Evolutionary conservation across 2,113 vertebrate species (phyloP).

Genomic region (Verasper variegatus): DNA sequence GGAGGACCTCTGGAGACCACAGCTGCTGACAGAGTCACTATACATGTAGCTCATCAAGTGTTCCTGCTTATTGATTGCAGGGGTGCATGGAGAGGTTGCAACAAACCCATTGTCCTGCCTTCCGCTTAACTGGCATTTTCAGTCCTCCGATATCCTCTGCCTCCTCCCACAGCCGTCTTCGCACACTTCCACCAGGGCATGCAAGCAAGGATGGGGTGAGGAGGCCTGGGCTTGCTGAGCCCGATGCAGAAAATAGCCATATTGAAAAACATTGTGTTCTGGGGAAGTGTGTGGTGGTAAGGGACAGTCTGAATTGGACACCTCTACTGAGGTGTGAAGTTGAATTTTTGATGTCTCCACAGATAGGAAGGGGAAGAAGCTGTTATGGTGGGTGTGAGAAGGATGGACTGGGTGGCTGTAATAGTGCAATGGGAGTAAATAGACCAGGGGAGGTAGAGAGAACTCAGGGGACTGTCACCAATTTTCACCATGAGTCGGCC

Average conservation of each 20-base stretch:
- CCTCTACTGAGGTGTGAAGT: slow-evolving; percentile 82
- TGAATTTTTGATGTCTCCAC: slow-evolving; percentile 76
- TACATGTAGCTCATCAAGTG: slow-evolving; percentile 70
- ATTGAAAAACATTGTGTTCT: slow-evolving; percentile 63
- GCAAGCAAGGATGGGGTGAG: slow-evolving; percentile 32
- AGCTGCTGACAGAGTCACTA: slow-evolving; percentile 64
- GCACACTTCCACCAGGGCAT: slow-evolving; percentile 38
- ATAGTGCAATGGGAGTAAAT: slow-evolving; percentile 67
- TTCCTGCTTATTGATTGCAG: slow-evolving; percentile 62
- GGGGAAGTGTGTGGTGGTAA: slow-evolving; percentile 70
- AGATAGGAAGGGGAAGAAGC: slow-evolving; percentile 45
- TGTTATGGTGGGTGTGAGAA: slow-evolving; percentile 62
- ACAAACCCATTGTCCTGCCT: slow-evolving; percentile 32
- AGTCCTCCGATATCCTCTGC: slow-evolving; percentile 24
- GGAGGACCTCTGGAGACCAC: slow-evolving; percentile 52
- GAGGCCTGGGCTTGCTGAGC: slow-evolving; percentile 61
- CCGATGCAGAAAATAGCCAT: slow-evolving; percentile 65
- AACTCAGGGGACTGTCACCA: slow-evolving; percentile 77
- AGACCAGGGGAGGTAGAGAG: slow-evolving; percentile 51
- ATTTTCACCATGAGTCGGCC: slow-evolving; percentile 77
- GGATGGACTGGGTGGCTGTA: slow-evolving; percentile 47
- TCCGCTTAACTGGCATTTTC: slow-evolving; percentile 33
- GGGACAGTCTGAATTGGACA: slow-evolving; percentile 83
- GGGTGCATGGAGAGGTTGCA: slow-evolving; percentile 62
- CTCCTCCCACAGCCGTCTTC: slow-evolving; percentile 36